Evolutionary conservation across 2,113 vertebrate genomes (phyloP), one percentile per base, ranked within the genome.

Genomic region (Ovis aries): DNA sequence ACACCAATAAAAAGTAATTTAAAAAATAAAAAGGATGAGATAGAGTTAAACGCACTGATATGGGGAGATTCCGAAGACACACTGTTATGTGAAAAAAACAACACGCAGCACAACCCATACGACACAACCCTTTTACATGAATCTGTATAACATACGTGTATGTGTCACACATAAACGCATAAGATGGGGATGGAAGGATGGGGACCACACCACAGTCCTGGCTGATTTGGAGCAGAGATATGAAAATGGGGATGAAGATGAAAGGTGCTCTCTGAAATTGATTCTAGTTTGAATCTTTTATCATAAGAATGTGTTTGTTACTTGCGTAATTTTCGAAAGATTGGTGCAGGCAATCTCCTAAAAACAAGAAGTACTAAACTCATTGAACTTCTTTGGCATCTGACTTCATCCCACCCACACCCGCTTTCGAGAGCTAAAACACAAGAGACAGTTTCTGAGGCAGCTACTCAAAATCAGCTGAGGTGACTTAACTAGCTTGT

Each of bases 21-120:
- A 74, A 74, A 74, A 43, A 45, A 48, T 84, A 25, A 55, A 95
- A 96, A 84, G n/a, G 60, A 27, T 71, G 95, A n/a, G 13, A 43
- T 64, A 31, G 59, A n/a, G 10, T 19, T 74, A 77, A 83, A 52
- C 16, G 27, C 33, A 81, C 27, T 36, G 27, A 53, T 74, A 4
- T 2, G 29, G 15, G 8, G 45, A 90, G 71, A 81, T 27, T n/a
- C 77, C 10, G n/a, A 84, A 45, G 31, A 48, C 11, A 50, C 53
- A 45, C 13, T 27, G 12, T 43, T 53, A 64, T 67, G 43, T 83
- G 53, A 74, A 52, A 67, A 90, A 93, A 67, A 40, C 36, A 53
- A 57, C 81, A 64, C 8, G 14, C 6, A 36, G 53, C 92, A 31
- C 31, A n/a, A 36, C 1, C 3, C 3, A 0, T 16, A 19, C 4